Conservation (phyloP, 2,888 invertebrate genomes). For the Nesidiocoris tenuis region DNA sequence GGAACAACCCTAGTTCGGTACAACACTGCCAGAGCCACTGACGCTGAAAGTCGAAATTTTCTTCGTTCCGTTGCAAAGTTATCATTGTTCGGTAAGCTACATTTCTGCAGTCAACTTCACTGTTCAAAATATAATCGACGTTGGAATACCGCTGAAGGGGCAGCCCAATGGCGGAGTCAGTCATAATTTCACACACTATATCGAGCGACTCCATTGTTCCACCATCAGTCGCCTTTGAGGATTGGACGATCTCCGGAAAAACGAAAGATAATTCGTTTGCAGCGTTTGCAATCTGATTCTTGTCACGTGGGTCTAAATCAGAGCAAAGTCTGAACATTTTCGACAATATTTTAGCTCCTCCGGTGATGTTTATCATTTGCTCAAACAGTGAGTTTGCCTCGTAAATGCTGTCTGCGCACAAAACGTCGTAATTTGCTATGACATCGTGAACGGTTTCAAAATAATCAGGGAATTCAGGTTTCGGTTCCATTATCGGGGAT, state of each 20-base stretch:
- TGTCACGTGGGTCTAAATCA: slow-evolving; percentile 64
- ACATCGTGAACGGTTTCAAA: slow-evolving; percentile 76
- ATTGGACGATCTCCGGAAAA: background rate
- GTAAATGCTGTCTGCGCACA: slow-evolving; percentile 68
- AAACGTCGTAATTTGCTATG: slow-evolving; percentile 65
- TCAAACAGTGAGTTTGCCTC: slow-evolving; percentile 68
- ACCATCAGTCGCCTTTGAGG: background rate
- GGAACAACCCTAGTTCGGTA: background rate
- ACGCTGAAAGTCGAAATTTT: background rate
- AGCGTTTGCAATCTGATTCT: slow-evolving; percentile 61
- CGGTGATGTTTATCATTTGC: slow-evolving; percentile 62
- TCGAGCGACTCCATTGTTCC: background rate
- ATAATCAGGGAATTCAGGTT: slow-evolving; percentile 85
- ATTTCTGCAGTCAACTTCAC: background rate
- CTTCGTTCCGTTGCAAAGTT: background rate
- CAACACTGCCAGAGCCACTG: background rate
- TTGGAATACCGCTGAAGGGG: slow-evolving; percentile 14
- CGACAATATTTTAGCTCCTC: slow-evolving; percentile 66
- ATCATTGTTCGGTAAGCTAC: background rate
- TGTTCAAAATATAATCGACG: background rate
- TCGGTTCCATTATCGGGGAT: slow-evolving; percentile 83
- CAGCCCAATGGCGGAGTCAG: background rate
- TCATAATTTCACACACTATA: slow-evolving; percentile 14
- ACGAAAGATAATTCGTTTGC: background rate
- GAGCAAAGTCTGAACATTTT: slow-evolving; percentile 76